Base-by-base conservation (phyloP, 23 tunicate genomes). In the Ciona savignyi region DNA sequence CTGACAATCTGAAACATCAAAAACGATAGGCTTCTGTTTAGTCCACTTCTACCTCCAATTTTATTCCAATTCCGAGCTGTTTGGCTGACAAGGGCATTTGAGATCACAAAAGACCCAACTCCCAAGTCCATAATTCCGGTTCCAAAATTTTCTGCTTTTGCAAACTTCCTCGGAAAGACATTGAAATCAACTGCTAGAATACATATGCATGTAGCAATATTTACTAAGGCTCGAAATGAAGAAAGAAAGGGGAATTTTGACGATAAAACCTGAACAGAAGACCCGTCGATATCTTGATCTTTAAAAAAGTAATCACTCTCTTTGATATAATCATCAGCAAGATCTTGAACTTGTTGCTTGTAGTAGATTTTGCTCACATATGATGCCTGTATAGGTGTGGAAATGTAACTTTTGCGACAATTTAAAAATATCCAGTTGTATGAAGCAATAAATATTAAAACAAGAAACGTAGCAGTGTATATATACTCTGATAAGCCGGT, bases 171-270 rank as follows among this genome's bases (percentile, higher is more conserved):
- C 21, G 97, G 97, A 78, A 91, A 91, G 33, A 85, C 68, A 71
- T 84, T 63, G 65, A 91, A 91, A 70, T 91, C 97, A 48, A 91
- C 97, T 28, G 97, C 97, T 20, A 91, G 66, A 15, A 91, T 91
- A 34, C 92, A 80, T 0, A 91, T 76, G 25, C 87, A 81, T 1
- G 85, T 74, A 20, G 74, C 79, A 31, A 85, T 66, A 70, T 51
- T 77, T 9, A 80, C 73, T 69, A 25, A 65, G 1, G 72, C 70
- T 34, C 84, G 76, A 71, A 84, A 80, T 19, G 71, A 26, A 0
- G 80, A 65, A 0, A 91, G 23, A 63, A 84, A 84, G 0, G 97
- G 97, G 28, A 91, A 4, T 15, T 78, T 76, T 24, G 74, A 56
- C 25, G 84, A 24, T 4, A 65, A 22, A 26, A 83, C 75, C 31